Percentiles rank a stretch among this genome's conserved stretches.
Evolutionary conservation across 2,888 invertebrate genomes (phyloP).

Genomic region (Falcaria lacertinaria): DNA sequence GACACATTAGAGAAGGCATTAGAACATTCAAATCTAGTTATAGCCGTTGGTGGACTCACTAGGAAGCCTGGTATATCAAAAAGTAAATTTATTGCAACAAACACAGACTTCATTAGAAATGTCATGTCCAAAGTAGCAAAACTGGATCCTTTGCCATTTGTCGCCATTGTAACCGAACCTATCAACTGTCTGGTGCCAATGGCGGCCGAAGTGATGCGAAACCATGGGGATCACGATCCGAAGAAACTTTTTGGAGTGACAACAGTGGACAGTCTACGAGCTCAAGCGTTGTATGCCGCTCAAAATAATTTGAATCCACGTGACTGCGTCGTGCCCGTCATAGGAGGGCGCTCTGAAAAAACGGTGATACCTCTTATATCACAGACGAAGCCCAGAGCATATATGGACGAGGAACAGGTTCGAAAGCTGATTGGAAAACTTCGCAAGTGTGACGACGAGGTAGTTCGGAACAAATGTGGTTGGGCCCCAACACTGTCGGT

Average conservation of each 20-base stretch:
- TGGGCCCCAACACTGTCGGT: conserved; percentile 80
- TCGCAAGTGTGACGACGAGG: conserved; percentile 82
- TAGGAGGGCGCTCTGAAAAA: conserved; percentile 87
- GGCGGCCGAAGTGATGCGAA: conserved; percentile 60
- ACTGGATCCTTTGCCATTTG: conserved; percentile 50
- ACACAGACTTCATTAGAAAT: conserved; percentile 56
- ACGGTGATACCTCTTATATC: conserved; percentile 90
- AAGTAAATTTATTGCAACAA: conserved; percentile 78
- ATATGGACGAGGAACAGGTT: conserved; percentile 60
- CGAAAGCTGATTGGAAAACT: conserved; percentile 49
- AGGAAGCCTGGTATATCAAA: conserved; percentile 80
- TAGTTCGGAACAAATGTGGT: conserved; percentile 82
- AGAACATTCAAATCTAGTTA: conserved; percentile 81
- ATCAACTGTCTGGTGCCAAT: conserved; percentile 66
- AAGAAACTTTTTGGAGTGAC: conserved; percentile 86
- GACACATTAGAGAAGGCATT: conserved; percentile 53
- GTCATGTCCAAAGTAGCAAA: conserved; percentile 43
- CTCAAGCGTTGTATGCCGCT: conserved; percentile 87
- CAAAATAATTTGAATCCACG: conserved; percentile 81
- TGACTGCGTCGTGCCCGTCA: conserved; percentile 85
- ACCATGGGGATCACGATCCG: conserved; percentile 76
- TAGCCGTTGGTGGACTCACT: conserved; percentile 82
- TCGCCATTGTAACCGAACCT: conserved; percentile 68
- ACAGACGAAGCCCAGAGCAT: conserved; percentile 79
- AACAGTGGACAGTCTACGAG: conserved; percentile 84